Base-by-base conservation (phyloP, 1,140 invertebrate species). In the Panagrolaimus sp. region DNA sequence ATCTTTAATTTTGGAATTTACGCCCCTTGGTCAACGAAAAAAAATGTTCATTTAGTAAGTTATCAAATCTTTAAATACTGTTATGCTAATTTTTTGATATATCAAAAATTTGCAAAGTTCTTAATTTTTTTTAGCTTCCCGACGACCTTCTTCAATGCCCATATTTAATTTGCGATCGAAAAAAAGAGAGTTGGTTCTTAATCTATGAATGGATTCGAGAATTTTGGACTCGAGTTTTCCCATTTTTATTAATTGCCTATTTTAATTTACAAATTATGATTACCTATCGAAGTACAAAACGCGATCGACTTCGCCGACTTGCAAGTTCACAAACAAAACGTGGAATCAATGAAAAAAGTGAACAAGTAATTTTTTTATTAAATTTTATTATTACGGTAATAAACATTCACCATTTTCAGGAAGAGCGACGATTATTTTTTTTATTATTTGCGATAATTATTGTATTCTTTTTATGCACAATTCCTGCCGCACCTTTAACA, bases 401-500 rank as follows among this genome's bases (percentile, higher is more conserved):
- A n/a, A 46, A 46, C 9, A 46, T 46, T 10, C 26, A n/a, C 26
- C n/a, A 52, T 12, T 71, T 79, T 67, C 44, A 80, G 75, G 80
- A 82, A 70, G 82, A 82, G 55, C 78, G 73, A 65, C 63, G 82
- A n/a, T 67, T 82, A 15, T 83, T 83, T 45, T 71, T 71, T 17
- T 68, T 83, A 17, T 74, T 82, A 10, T 83, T 83, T 66, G 76
- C 76, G 12, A 82, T 82, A 15, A 78, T 79, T 43, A 78, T 82
- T 65, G 71, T 82, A 15, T 82, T 82, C 69, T 83, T 82, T 63
- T 28, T 82, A 7, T 83, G 80, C 69, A 82, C 80, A 10, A 81
- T 82, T 63, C 80, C 80, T 21, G 80, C 82, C 1, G 79, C 64
- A 12, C 82, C 80, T 12, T 64, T 82, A 3, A 83, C 80, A 9